Evolutionary conservation across 2,888 invertebrate species (phyloP), one percentile per base, ranked within the genome.

Genomic region (Seira musarum): DNA sequence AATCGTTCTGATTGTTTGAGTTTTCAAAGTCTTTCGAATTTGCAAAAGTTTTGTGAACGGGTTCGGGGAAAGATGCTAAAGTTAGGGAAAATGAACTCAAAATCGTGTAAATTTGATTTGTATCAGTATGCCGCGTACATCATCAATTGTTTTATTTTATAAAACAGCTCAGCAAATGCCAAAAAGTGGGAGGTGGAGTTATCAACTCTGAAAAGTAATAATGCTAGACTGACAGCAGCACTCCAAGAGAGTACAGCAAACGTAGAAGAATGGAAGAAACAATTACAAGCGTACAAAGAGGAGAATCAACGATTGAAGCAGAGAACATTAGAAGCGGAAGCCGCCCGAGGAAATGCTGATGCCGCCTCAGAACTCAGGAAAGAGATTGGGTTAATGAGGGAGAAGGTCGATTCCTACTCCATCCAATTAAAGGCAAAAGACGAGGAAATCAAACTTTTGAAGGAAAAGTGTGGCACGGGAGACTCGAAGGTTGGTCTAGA

Each of bases 141-240:
- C n/a, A n/a, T n/a, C n/a, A n/a, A n/a, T 61, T 13, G 24, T 10
- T 30, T 76, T 87, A 89, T n/a, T n/a, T n/a, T n/a, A n/a, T n/a
- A n/a, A n/a, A 89, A 61, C 90, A 97, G 98, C 90, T 98, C 98
- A 67, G 96, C 97, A 57, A 98, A 98, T 90, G 98, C 98, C 10
- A 98, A 98, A 90, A 98, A 98, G 89, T 98, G 98, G 98, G 98
- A 98, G 91, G 94, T 98, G 60, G 98, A 99, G 90, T 91, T 99
- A 86, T 94, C 96, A 66, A 98, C 97, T 0, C 90, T 99, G 86
- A 98, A 98, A 91, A 97, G 95, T 88, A 98, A 98, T 90, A 99
- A 98, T 89, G 93, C 96, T 46, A 93, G 98, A 85, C 91, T 99
- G 88, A 98, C 98, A 5, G 96, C 96, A 87, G 98, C 98, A 19